These are phyloP conservation scores for Acromyrmex echinatior DNA, from an alignment of 1,140 invertebrate species.

Conservation along the genomic window DNA sequence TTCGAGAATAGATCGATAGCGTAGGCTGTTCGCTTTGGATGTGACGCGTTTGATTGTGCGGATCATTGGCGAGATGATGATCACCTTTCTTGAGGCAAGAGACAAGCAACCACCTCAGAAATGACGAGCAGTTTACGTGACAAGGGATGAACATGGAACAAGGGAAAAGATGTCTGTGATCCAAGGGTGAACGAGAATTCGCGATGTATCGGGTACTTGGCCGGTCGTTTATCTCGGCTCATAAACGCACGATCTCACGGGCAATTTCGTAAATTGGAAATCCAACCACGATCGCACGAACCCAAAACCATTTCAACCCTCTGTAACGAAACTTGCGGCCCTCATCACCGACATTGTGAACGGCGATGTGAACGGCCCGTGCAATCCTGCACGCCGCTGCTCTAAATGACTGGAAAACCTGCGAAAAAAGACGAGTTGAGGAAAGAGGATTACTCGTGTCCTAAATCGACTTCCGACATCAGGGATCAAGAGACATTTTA, in stretches of 20 bases:
- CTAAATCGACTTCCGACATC: slow-evolving; percentile 23
- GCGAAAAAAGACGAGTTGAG: slow-evolving; percentile 60
- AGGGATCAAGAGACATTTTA: neutral
- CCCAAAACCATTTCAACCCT: slow-evolving; percentile 60
- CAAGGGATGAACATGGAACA: neutral
- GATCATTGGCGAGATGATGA: neutral
- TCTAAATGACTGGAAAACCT: slow-evolving; percentile 46
- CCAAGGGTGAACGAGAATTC: neutral
- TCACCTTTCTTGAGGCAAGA: neutral
- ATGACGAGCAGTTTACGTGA: slow-evolving; percentile 8
- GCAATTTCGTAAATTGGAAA: slow-evolving; percentile 80
- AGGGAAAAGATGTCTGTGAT: slow-evolving; percentile 23
- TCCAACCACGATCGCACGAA: slow-evolving; percentile 63
- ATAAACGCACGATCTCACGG: slow-evolving; percentile 80
- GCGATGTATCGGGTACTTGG: slow-evolving; percentile 67
- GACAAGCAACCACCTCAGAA: slow-evolving; percentile 7
- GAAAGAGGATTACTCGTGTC: slow-evolving; percentile 66
- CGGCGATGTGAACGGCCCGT: slow-evolving; percentile 17
- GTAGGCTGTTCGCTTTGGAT: slow-evolving; percentile 48
- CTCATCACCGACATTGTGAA: slow-evolving; percentile 34
- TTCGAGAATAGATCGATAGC: slow-evolving; percentile 53
- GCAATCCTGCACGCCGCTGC: slow-evolving; percentile 36
- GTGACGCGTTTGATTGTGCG: slow-evolving; percentile 37
- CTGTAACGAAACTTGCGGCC: slow-evolving; percentile 24
- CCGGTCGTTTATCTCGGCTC: slow-evolving; percentile 77